Conservation (phyloP, 1,140 invertebrate genomes). For the Sinonovacula constricta region DNA sequence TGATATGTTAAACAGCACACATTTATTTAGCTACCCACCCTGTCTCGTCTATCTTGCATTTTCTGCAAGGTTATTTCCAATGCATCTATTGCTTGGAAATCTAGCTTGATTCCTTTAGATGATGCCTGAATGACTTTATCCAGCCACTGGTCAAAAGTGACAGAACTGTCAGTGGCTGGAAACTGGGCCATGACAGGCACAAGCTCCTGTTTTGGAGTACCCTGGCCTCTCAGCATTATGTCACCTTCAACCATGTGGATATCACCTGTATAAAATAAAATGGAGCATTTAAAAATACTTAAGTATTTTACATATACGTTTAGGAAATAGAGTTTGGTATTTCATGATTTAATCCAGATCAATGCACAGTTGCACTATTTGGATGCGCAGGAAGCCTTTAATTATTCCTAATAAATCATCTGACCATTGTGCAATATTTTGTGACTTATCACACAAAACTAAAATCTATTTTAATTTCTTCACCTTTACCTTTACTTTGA, state of each 20-base stretch:
- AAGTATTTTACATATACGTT: too few relatives aligned
- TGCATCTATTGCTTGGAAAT: constrained; percentile 91
- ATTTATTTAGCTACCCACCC: constrained; percentile 71
- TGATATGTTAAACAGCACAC: neutral
- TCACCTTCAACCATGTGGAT: constrained; percentile 93
- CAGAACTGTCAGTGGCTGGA: constrained; percentile 85
- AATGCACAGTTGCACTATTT: neutral
- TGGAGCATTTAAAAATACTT: constrained; percentile 1
- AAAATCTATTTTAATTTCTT: too few relatives aligned
- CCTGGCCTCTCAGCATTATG: constrained; percentile 84
- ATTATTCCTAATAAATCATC: neutral
- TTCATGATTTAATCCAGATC: neutral
- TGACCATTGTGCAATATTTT: neutral
- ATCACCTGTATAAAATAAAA: constrained; percentile 82
- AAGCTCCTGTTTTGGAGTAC: constrained; percentile 78
- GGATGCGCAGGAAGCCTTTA: neutral
- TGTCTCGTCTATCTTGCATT: constrained; percentile 78
- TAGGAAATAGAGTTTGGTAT: too few relatives aligned
- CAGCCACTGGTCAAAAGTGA: constrained; percentile 88
- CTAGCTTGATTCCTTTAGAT: constrained; percentile 89
- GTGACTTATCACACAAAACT: too few relatives aligned
- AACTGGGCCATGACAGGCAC: constrained; percentile 93
- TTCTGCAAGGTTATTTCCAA: constrained; percentile 84
- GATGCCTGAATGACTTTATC: constrained; percentile 80
- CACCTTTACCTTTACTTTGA: too few relatives aligned